These are phyloP conservation scores for Dipus sagitta DNA, from an alignment of 2,797 vertebrate species.

Conservation along the genomic window DNA sequence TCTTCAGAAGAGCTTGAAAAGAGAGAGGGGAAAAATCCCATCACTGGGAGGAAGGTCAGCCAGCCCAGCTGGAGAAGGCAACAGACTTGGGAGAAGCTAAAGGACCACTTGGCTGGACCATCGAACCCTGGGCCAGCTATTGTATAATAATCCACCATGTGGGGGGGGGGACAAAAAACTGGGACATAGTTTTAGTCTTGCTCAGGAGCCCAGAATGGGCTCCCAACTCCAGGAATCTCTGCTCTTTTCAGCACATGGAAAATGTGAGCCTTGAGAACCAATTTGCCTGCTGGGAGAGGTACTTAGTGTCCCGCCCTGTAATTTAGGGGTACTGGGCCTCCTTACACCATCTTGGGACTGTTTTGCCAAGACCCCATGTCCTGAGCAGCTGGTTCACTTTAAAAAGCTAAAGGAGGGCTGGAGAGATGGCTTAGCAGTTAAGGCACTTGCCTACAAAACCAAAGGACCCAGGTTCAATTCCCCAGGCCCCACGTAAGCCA, in stretches of 20 bases:
- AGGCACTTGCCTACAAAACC: too few relatives aligned
- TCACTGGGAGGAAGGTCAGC: conserved; percentile 63
- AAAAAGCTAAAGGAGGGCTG: background rate
- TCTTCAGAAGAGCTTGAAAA: conserved; percentile 61
- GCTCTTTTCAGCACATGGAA: conserved; percentile 75
- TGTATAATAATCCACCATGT: conserved; percentile 82
- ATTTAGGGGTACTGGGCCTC: background rate
- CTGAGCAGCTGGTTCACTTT: background rate
- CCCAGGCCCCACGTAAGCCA: too few relatives aligned
- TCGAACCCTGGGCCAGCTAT: conserved; percentile 75
- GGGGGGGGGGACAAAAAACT: conserved; percentile 75
- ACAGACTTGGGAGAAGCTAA: conserved; percentile 63
- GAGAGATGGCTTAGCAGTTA: too few relatives aligned
- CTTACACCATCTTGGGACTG: background rate
- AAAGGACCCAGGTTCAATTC: too few relatives aligned
- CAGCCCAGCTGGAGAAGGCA: conserved; percentile 83
- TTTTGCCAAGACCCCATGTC: background rate
- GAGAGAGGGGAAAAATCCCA: conserved; percentile 68
- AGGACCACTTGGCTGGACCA: conserved; percentile 81
- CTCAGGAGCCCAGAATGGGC: conserved; percentile 84
- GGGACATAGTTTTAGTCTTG: conserved; percentile 81
- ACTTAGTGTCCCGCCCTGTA: background rate
- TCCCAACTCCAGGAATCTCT: conserved; percentile 80
- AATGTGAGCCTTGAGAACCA: conserved; percentile 72
- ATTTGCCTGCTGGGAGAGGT: background rate